A percentile compares a stretch with the other conserved stretches of the same genome.
These are phyloP conservation scores for Galleria mellonella DNA, from an alignment of 1,140 invertebrate species.

Conservation along the genomic window DNA sequence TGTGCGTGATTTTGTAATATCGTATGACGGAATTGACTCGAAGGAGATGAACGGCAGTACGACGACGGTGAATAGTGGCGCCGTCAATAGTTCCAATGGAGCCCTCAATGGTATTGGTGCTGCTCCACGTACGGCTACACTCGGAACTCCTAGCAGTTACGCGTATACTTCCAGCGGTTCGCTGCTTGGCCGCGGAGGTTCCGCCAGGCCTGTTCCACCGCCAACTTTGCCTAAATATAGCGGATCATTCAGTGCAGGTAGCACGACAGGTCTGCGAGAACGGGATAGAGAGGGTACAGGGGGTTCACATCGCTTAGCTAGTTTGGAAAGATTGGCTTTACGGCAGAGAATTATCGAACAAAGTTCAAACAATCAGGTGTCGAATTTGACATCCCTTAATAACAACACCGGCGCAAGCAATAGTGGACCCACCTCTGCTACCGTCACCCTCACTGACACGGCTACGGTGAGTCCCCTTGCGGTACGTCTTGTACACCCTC, in stretches of 20 bases:
- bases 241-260: slow-evolving; percentile 63
- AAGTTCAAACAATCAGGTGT: slow-evolving; percentile 62
- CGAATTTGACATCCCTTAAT: slow-evolving; percentile 20
- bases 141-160: slow-evolving; percentile 64
- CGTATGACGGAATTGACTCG: slow-evolving; percentile 51
- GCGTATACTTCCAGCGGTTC: slow-evolving; percentile 65
- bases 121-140: slow-evolving; percentile 57
- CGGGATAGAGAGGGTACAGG: slow-evolving; percentile 71
- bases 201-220: slow-evolving; percentile 76
- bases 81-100: slow-evolving; percentile 61
- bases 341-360: slow-evolving; percentile 82
- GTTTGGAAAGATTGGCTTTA: slow-evolving; percentile 81
- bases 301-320: slow-evolving; percentile 80
- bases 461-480: slow-evolving; percentile 69
- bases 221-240: slow-evolving; percentile 80
- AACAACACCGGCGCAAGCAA: slow-evolving; percentile 24
- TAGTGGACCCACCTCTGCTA: slow-evolving; percentile 55
- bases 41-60: slow-evolving; percentile 68
- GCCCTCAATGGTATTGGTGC: slow-evolving; percentile 55
- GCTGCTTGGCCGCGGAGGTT: slow-evolving; percentile 54
- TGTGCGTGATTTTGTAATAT: slow-evolving; percentile 54
- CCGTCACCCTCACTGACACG: slow-evolving; percentile 66
- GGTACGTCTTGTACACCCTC: slow-evolving; percentile 56
- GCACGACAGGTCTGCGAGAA: slow-evolving; percentile 69
- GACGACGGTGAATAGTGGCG: slow-evolving; percentile 60